Base-by-base conservation (phyloP, 2,797 vertebrate species). In the Crypturellus tataupa region DNA sequence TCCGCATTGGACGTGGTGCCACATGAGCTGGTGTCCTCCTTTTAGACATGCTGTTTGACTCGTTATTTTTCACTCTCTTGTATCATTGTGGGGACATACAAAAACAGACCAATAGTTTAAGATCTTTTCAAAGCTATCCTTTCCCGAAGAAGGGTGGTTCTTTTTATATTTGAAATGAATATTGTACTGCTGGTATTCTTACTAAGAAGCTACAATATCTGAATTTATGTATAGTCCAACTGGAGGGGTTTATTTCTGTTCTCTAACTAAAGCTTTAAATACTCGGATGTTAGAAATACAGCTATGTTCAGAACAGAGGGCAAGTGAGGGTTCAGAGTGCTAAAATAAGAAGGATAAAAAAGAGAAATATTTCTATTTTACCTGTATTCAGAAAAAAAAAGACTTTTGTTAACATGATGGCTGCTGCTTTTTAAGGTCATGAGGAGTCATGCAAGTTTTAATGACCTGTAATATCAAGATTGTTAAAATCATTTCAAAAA, bases 401-500 rank as follows among this genome's bases (percentile, higher is more conserved):
- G 31, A 11, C 17, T 5, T 65, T 20, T 27, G 46, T 67, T 86
- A 71, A 44, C 35, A 44, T 9, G 80, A 55, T 17, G 23, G 29
- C n/a, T 84, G 19, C 29, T 70, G 35, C 53, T 47, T 76, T 85
- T 88, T 63, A n/a, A 84, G 80, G 31, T 56, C 37, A 10, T 42
- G 77, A 64, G 20, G 20, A 85, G 16, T 55, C 40, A 65, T 0
- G 0, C 3, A 37, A 35, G 20, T 73, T 81, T 87, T 86, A 87
- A 4, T 56, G 58, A 77, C 0, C 1, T 5, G 6, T 62, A 76
- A 77, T 3, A 40, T 53, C 78, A 46, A 4, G 0, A 3, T 25
- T 55, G 44, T 79, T 4, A 1, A 88, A 83, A 53, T 72, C 23
- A 33, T 86, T 67, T 33, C 53, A 83, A 85, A 83, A 94, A 65